Evolutionary conservation across 1,140 invertebrate species (phyloP), one percentile per base, ranked within the genome.

Genomic region (Mizuhopecten yessoensis): DNA sequence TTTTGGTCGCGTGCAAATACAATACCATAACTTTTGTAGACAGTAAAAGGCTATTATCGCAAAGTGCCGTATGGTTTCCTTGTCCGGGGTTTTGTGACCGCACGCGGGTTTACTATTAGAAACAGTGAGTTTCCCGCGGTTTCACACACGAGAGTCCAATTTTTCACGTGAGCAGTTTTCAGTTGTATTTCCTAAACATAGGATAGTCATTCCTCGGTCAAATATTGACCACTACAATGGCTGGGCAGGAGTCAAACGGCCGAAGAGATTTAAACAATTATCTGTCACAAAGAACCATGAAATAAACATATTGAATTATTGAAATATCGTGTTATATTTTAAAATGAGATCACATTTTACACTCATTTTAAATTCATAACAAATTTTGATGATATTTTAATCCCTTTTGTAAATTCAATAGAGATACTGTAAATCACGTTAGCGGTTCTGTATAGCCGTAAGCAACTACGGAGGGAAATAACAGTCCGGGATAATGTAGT

Each of bases 331-430:
- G 57, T 75, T 75, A 75, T n/a, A 75, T 75, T n/a, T 75, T 29
- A 29, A 29, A 75, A 75, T 75, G 57, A 75, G 57, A 75, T 75
- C 23, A n/a, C n/a, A 75, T 75, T 75, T 75, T 17, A 75, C 57
- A 75, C 57, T 75, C 5, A 9, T 75, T 5, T 17, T 75, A 75
- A 75, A 75, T 75, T 75, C 57, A 75, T 75, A 75, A 75, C 57
- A 75, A 75, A 75, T 29, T 75, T 75, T 75, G 57, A 75, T 75
- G 57, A 75, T 75, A 75, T 75, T 75, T 75, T 75, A 75, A 75
- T 75, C 57, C 57, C 5, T n/a, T 75, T 75, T 29, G 17, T 75
- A 75, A 75, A 75, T 75, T 75, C 57, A 75, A 75, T 75, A 29
- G 23, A 13, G 57, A 75, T 29, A 75, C 7, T 29, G n/a, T 75